Percentiles rank a stretch among this genome's conserved stretches.
phyloP scores from a whole-genome alignment of 2,797 vertebrate genomes.

The Mus spretus region DNA sequence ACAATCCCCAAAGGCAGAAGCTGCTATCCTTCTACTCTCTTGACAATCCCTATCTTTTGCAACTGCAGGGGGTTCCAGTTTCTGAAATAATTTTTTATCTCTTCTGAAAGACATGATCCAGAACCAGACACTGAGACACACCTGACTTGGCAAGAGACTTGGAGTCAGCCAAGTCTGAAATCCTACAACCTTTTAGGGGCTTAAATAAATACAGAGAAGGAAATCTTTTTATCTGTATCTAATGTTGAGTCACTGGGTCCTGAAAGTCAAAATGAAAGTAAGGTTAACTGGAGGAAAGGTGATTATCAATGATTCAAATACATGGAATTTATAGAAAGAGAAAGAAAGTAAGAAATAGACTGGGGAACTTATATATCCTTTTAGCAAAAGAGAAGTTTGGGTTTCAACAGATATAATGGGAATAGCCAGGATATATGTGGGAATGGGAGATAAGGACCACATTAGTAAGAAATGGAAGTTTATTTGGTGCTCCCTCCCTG shows the following conservation, averaged over 20 bases:
- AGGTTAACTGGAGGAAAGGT: neutral
- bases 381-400: neutral
- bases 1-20: neutral
- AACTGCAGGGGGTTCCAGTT: neutral
- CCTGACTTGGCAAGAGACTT: neutral
- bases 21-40: neutral
- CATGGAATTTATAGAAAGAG: neutral
- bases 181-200: neutral
- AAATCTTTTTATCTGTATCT: neutral
- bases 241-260: neutral
- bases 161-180: neutral
- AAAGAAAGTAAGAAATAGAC: neutral
- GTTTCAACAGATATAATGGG: neutral
- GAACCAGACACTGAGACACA: neutral
- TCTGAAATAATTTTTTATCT: neutral
- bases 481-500: neutral
- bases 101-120: neutral
- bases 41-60: neutral
- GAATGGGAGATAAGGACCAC: neutral
- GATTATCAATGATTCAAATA: conserved; percentile 7
- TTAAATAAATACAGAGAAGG: neutral
- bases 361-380: neutral
- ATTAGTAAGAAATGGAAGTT: neutral
- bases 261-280: conserved; percentile 48
- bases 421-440: neutral